Evolutionary conservation across 2,797 vertebrate species (phyloP), one percentile per base, ranked within the genome.

Genomic region (Meriones psammophilus): DNA sequence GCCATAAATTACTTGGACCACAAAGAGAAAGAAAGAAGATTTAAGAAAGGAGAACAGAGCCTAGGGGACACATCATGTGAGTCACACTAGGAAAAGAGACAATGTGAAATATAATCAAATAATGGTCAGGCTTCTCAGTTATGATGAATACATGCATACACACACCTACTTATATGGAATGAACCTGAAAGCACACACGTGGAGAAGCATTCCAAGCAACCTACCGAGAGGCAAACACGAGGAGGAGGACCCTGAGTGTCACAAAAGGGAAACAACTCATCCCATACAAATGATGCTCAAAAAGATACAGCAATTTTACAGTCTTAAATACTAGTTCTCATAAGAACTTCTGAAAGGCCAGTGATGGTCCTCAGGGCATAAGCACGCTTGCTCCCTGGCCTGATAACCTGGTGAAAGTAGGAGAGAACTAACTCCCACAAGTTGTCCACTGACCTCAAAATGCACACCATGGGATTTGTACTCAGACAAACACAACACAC

Each of bases 1-100:
- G 9, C 5, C 54, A 50, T 33, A 46, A 88, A 80, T 58, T n/a
- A 81, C 36, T 92, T 17, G 58, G 28, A 28, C 22, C 28, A 42
- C 62, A 80, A 88, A 76, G 30, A 76, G 77, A 81, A 87, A 58
- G 0, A 81, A 88, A 66, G 33, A 88, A 66, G 8, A 92, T 24
- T 66, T 64, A 88, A 66, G 28, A 60, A 90, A 84, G 50, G 3
- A 68, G 30, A 92, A 36, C 9, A 91, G 83, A 90, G 28, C 18
- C 54, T 24, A 26, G 58, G 18, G 26, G n/a, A 42, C 81, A 33
- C 30, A 36, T 24, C 33, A 8, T 22, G 42, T 14, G 58, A 42
- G 28, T 66, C 94, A 88, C 30, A 94, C 46, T 66, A 58, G 30
- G 46, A 83, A 60, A 88, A 94, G 26, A 80, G 8, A 86, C n/a